Conservation (phyloP, 2,113 vertebrate genomes). For the Brachyistius frenatus region DNA sequence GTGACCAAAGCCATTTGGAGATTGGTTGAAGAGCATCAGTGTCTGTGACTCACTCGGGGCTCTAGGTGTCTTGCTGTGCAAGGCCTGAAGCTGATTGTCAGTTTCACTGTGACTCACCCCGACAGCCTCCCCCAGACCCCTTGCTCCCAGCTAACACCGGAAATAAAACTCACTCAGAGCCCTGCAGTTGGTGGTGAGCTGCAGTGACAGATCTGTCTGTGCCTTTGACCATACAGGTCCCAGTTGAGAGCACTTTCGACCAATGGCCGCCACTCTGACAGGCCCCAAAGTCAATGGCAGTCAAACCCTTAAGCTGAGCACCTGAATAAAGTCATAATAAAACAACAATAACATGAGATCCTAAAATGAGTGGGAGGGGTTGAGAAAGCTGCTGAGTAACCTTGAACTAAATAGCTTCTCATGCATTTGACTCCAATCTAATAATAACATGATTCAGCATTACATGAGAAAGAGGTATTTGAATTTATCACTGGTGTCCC, state of each 20-base stretch:
- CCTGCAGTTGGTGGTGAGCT: not conserved
- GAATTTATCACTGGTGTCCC: not conserved
- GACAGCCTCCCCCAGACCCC: conserved; percentile 13
- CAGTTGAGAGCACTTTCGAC: not conserved
- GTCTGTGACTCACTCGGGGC: conserved; percentile 38
- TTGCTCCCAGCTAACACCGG: conserved; percentile 18
- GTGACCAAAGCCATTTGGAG: not conserved
- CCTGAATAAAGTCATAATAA: too few species aligned
- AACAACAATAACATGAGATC: not conserved
- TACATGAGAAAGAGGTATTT: not conserved
- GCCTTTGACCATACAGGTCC: not conserved
- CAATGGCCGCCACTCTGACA: not conserved
- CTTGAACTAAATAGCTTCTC: conserved; percentile 31
- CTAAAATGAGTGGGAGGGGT: not conserved
- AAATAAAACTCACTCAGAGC: conserved; percentile 39
- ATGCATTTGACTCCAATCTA: not conserved
- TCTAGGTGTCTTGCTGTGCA: conserved; percentile 32
- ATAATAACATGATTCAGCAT: not conserved
- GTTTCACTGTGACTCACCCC: conserved; percentile 49
- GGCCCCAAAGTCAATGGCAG: conserved; percentile 2
- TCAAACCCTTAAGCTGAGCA: not conserved
- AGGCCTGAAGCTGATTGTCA: conserved; percentile 39
- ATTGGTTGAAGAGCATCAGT: conserved; percentile 3
- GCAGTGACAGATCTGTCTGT: conserved; percentile 1
- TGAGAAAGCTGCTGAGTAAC: conserved; percentile 33